Percentiles rank a stretch among this genome's conserved stretches.
phyloP scores from a whole-genome alignment of 2,888 invertebrate genomes.

The Scelioninae gen. 2 region DNA sequence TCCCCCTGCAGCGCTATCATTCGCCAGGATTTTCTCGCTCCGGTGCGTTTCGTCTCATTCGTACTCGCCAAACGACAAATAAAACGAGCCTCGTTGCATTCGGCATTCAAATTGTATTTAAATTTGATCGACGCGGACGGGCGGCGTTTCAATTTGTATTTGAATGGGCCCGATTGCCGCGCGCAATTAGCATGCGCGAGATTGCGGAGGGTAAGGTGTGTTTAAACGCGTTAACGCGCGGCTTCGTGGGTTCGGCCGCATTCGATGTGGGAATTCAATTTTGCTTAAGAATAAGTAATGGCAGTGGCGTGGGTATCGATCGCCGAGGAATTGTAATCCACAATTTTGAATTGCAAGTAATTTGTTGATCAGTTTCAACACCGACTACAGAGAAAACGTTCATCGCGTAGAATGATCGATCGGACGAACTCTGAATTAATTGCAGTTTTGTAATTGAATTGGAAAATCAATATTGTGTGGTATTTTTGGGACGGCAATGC shows the following conservation, averaged over 20 bases:
- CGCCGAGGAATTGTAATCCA: no score
- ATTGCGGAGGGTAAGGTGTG: neutral
- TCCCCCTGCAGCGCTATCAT: constrained; percentile 16
- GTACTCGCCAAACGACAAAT: constrained; percentile 34
- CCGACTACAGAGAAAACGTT: no score
- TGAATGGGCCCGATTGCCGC: constrained; percentile 20
- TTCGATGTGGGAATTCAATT: constrained; percentile 33
- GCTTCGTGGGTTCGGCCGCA: constrained; percentile 6
- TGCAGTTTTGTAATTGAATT: no score
- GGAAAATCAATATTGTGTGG: no score
- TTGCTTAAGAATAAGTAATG: no score
- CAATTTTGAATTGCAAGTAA: no score
- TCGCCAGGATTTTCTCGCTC: constrained; percentile 43
- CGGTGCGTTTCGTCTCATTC: constrained; percentile 48
- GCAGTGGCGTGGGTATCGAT: no score
- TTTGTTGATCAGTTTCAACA: no score
- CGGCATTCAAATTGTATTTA: constrained; percentile 26
- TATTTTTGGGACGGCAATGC: no score
- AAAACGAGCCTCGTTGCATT: constrained; percentile 14
- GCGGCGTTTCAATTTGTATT: constrained; percentile 32
- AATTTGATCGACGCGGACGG: constrained; percentile 30
- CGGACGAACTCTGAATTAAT: no score
- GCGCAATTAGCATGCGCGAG: constrained; percentile 14
- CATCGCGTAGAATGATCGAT: no score
- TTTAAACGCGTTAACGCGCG: constrained; percentile 2